A percentile compares a stretch with the other conserved stretches of the same genome.
Conservation (phyloP, 2,888 invertebrate genomes). For the Augochlorella aurata region DNA sequence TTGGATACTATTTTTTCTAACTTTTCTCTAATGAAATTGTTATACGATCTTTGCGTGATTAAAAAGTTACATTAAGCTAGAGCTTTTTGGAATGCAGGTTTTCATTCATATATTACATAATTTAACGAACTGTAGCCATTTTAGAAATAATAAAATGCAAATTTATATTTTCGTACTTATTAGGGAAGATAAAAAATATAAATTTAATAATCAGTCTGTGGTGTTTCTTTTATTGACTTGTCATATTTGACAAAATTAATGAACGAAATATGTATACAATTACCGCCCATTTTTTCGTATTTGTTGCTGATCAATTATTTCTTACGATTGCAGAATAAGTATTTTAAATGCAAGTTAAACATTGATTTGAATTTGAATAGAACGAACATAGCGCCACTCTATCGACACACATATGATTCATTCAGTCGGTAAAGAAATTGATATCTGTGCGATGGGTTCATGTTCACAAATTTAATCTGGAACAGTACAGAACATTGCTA, state of each 20-base stretch:
- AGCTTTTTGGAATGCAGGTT: not conserved
- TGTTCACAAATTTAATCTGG: not conserved
- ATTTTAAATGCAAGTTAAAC: not conserved
- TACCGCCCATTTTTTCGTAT: not conserved
- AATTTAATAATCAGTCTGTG: not conserved
- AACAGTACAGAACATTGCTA: not conserved
- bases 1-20: constrained; percentile 7
- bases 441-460: not conserved
- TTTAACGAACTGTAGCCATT: not conserved
- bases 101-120: not conserved
- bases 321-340: not conserved
- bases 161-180: not conserved
- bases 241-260: not conserved
- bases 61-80: not conserved
- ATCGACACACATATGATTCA: not conserved
- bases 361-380: not conserved
- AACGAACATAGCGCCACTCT: not conserved
- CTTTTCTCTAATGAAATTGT: not conserved
- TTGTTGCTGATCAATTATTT: too few relatives aligned
- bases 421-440: not conserved
- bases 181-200: not conserved
- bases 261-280: not conserved
- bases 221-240: not conserved
- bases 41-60: not conserved
- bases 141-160: not conserved